Conservation (phyloP, 1,140 invertebrate species). For the Anoplophora glabripennis region DNA sequence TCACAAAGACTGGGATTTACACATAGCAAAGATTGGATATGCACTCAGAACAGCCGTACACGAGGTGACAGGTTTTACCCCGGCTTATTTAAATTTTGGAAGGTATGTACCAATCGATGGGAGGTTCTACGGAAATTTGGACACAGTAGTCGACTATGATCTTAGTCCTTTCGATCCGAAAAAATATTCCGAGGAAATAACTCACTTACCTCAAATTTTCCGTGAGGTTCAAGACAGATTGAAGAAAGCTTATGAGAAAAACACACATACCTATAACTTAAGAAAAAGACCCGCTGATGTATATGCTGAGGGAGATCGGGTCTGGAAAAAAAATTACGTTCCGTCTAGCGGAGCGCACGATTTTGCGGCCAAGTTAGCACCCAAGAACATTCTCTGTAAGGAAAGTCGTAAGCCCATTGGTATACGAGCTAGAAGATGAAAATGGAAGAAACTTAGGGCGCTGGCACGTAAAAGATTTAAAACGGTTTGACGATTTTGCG, state of each 20-base stretch:
- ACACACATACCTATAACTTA: constrained; percentile 18
- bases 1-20: not conserved
- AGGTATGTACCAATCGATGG: constrained; percentile 15
- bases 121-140: constrained; percentile 5
- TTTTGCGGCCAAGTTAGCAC: constrained; percentile 22
- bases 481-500: constrained; percentile 6
- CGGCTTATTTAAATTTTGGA: constrained; percentile 24
- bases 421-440: not conserved
- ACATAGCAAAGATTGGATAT: not conserved
- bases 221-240: no score
- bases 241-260: constrained; percentile 11
- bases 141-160: not conserved
- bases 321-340: constrained; percentile 20
- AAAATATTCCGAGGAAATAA: constrained; percentile 3
- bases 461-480: constrained; percentile 28
- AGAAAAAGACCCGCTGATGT: constrained; percentile 7
- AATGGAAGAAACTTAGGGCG: not conserved
- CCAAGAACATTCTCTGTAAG: constrained; percentile 20
- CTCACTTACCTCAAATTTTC: constrained; percentile 2
- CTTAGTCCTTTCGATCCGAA: constrained; percentile 13
- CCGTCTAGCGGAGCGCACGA: constrained; percentile 15
- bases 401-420: constrained; percentile 6
- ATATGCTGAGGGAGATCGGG: constrained; percentile 13
- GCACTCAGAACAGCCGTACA: not conserved
- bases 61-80: not conserved